Evolutionary conservation across 2,797 vertebrate species (phyloP), one percentile per base, ranked within the genome.

Genomic region (Coregonus sp.): DNA sequence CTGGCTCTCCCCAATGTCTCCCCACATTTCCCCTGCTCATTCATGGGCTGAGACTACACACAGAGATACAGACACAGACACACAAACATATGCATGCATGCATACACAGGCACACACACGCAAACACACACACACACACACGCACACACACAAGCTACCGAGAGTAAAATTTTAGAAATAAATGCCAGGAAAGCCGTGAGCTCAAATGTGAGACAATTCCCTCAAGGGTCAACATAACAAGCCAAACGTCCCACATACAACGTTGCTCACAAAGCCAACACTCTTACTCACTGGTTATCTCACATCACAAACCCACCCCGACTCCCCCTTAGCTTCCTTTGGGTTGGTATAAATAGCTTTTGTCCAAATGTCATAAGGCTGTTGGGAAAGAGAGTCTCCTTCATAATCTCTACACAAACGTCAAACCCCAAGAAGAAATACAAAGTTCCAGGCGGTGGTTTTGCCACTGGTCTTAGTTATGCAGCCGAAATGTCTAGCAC

Each of bases 341-440:
- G 66, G 63, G 31, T 65, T 20, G 35, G 70, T 85, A 12, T 37
- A 86, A 89, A 91, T 87, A 86, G 76, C 74, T 76, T 65, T 3
- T 70, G 79, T 83, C 85, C 78, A 86, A 89, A 91, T 87, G 86
- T 84, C 84, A 87, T 78, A 84, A 81, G 86, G 72, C 78, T 80
- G 59, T 47, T 15, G 11, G 70, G 72, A 74, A 70, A 81, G 35
- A 78, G 37, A 47, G 15, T 31, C 70, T 40, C 69, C 40, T 54
- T 72, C 5, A n/a, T 51, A 76, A 74, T 78, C 76, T 82, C 80
- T 78, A 82, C 63, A 70, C 56, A 40, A 56, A 73, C 35, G 2
- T 33, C 29, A n/a, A 74, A 63, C 59, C 59, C 20, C 71, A 72
- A 29, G 25, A 14, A 73, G 29, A 73, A 56, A 59, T 61, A 40